Conservation (phyloP, 2,113 vertebrate genomes). For the Grammomys dolichurus region DNA sequence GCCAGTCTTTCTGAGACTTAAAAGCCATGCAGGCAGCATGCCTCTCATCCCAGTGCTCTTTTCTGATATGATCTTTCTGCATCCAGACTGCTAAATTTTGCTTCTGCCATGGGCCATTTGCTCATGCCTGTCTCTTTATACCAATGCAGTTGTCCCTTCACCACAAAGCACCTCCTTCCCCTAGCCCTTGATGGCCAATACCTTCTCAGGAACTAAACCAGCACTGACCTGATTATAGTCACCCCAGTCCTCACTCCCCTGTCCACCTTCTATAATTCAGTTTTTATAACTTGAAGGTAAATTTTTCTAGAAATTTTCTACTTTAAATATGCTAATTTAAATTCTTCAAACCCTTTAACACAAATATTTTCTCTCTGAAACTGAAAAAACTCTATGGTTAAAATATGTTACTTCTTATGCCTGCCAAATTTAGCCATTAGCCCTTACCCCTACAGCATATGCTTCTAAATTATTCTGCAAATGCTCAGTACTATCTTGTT, state of each 20-base stretch:
- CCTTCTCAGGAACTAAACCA: neutral
- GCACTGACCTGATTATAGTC: neutral
- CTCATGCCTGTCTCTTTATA: neutral
- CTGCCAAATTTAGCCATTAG: neutral
- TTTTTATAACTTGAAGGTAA: slow-evolving; percentile 21
- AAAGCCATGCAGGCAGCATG: neutral
- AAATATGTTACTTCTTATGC: slow-evolving; percentile 25
- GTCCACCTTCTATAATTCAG: neutral
- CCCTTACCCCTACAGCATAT: neutral
- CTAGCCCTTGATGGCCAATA: neutral
- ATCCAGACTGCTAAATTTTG: neutral
- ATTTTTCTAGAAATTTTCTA: slow-evolving; percentile 38
- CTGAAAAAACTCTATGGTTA: slow-evolving; percentile 34
- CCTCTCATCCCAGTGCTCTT: neutral
- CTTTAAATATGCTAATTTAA: slow-evolving; percentile 29
- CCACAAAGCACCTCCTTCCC: neutral
- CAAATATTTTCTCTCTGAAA: slow-evolving; percentile 28
- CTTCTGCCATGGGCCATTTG: neutral
- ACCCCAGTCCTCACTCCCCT: neutral
- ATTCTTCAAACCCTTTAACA: neutral
- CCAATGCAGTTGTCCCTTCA: neutral
- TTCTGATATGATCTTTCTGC: neutral
- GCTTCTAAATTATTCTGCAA: neutral
- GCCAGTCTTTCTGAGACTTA: neutral
- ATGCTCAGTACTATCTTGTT: neutral